Conservation (phyloP, 1,140 invertebrate genomes). For the Dysdera silvatica region DNA sequence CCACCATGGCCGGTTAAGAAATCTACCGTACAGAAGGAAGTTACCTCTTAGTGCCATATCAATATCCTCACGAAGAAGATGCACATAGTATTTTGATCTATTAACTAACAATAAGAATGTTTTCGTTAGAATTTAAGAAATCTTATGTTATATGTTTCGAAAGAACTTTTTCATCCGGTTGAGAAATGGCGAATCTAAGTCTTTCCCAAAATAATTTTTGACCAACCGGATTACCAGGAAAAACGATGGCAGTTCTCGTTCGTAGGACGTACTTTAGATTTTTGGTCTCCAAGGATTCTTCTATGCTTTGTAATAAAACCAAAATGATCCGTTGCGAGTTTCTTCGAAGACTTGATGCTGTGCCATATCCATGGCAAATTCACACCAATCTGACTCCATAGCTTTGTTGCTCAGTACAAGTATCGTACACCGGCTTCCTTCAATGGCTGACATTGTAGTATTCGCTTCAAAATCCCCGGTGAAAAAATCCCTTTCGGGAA, state of each 20-base stretch:
- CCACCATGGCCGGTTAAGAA: no score
- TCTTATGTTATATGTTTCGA: slow-evolving; percentile 3
- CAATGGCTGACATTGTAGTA: slow-evolving; percentile 35
- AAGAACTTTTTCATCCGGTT: neutral
- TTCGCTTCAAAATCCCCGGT: slow-evolving; percentile 32
- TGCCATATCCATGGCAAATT: slow-evolving; percentile 30
- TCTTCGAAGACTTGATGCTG: slow-evolving; percentile 18
- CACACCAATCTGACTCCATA: slow-evolving; percentile 35
- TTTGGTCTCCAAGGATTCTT: slow-evolving; percentile 3
- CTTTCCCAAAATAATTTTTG: slow-evolving; percentile 23
- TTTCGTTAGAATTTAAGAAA: no score
- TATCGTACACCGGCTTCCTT: slow-evolving; percentile 32
- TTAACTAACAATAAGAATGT: no score
- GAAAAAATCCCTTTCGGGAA: slow-evolving; percentile 37
- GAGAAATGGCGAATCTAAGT: slow-evolving; percentile 1
- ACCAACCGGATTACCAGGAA: slow-evolving; percentile 7
- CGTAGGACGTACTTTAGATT: slow-evolving; percentile 20
- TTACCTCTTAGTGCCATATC: no score
- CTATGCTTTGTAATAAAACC: slow-evolving; percentile 9
- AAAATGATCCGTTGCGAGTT: slow-evolving; percentile 10
- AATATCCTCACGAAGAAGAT: no score
- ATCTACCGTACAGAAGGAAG: no score
- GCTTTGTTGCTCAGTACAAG: slow-evolving; percentile 34
- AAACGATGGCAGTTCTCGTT: slow-evolving; percentile 19
- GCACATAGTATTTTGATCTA: no score